Percentiles rank a stretch among this genome's conserved stretches.
Conservation (phyloP, 2,888 invertebrate species). For the Apamea monoglypha region DNA sequence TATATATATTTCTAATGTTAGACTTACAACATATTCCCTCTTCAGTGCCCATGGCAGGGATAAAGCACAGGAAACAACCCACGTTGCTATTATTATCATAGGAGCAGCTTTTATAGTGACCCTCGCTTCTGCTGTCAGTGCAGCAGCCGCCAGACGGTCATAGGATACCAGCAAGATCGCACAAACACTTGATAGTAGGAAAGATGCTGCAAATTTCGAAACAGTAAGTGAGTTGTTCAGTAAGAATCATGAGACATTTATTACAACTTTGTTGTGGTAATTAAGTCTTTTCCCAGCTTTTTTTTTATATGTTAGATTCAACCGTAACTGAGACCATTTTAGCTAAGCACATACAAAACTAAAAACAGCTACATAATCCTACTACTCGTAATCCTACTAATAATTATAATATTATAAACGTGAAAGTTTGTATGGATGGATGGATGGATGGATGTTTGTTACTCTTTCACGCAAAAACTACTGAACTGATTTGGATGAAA, state of each 20-base stretch:
- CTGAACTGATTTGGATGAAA: too few species aligned
- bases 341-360: background rate
- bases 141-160: conserved; percentile 95
- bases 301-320: background rate
- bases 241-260: background rate
- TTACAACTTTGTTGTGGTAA: background rate
- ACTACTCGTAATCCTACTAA: too few species aligned
- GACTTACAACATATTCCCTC: conserved; percentile 90
- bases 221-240: background rate
- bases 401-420: too few species aligned
- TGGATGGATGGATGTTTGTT: too few species aligned
- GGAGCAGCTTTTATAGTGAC: conserved; percentile 92
- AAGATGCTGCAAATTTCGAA: conserved; percentile 87
- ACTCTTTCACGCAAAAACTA: too few species aligned
- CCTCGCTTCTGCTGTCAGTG: conserved; percentile 93
- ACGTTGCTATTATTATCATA: conserved; percentile 91
- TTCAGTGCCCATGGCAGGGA: conserved; percentile 92
- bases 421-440: too few species aligned
- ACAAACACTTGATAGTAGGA: conserved; percentile 94
- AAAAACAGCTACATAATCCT: background rate
- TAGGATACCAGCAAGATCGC: conserved; percentile 95
- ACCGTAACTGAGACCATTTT: background rate
- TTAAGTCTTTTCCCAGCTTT: background rate
- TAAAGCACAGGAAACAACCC: conserved; percentile 92
- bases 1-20: too few species aligned